phyloP scores from a whole-genome alignment of 2,888 invertebrate genomes.

The Cosmopolites sordidus region DNA sequence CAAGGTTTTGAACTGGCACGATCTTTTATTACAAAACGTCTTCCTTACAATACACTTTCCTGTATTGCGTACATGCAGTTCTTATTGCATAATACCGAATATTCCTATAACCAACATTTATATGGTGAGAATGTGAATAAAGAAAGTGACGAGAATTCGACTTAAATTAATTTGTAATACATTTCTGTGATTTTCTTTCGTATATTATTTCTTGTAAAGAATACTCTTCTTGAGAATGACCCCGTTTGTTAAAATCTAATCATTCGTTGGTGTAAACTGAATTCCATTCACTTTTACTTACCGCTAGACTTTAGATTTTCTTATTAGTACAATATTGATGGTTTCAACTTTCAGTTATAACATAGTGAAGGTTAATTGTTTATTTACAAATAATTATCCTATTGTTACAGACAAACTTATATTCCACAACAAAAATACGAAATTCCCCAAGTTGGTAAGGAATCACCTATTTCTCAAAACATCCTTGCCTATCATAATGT shows the following conservation, averaged over 20 bases:
- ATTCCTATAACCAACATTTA: background rate
- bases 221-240: too few relatives aligned
- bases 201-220: too few relatives aligned
- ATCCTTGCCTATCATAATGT: conserved; percentile 20
- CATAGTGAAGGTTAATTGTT: too few relatives aligned
- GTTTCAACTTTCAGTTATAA: background rate
- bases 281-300: background rate
- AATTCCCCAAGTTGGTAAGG: conserved; percentile 4
- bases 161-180: background rate
- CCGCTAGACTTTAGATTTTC: background rate
- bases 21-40: background rate
- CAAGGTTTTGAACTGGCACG: background rate
- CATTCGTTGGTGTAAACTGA: background rate
- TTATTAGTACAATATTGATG: background rate
- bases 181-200: too few relatives aligned
- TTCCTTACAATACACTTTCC: background rate
- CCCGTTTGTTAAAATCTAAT: too few relatives aligned
- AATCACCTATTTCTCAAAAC: conserved; percentile 13
- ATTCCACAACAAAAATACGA: conserved; percentile 6
- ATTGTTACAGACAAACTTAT: conserved; percentile 2
- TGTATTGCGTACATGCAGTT: background rate
- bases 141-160: background rate
- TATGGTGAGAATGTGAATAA: background rate
- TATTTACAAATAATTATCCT: background rate
- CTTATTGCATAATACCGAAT: background rate